Evolutionary conservation across 2,113 vertebrate genomes (phyloP).

Genomic region (Pseudorhombus dupliciocellatus): DNA sequence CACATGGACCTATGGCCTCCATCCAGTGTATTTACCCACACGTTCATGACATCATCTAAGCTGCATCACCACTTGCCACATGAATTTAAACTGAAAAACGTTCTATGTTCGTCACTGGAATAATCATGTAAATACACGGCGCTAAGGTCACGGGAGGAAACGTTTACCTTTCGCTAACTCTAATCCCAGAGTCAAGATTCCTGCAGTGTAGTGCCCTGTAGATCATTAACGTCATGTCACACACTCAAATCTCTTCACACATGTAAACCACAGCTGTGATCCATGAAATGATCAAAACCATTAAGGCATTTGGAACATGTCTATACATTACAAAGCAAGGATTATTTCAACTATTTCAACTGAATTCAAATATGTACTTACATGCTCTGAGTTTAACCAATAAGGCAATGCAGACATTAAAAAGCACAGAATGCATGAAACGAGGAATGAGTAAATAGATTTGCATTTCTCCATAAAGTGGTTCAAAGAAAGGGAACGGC

Average conservation of each 20-base stretch:
- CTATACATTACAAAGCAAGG: conserved; percentile 20
- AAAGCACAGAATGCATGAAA: conserved; percentile 7
- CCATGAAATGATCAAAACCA: conserved; percentile 9
- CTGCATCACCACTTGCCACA: background rate
- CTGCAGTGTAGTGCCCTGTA: conserved; percentile 35
- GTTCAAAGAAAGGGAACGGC: background rate
- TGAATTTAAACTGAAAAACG: background rate
- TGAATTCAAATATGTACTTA: background rate
- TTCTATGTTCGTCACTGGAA: background rate
- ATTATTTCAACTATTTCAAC: conserved; percentile 9
- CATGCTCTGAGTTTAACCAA: background rate
- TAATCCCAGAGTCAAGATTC: conserved; percentile 50
- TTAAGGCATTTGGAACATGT: conserved; percentile 50
- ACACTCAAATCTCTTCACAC: conserved; percentile 34
- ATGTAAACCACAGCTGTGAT: conserved; percentile 21
- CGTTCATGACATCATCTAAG: background rate
- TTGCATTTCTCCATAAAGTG: background rate
- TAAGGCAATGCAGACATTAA: background rate
- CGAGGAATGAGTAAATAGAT: background rate
- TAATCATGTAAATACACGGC: conserved; percentile 20
- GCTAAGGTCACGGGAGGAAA: conserved; percentile 3
- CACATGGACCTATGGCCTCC: background rate
- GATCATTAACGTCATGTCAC: conserved; percentile 14
- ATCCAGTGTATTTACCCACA: conserved; percentile 20
- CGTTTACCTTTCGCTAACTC: background rate